These are phyloP conservation scores for Sitta europaea DNA, from an alignment of 2,113 vertebrate species.

Conservation along the genomic window DNA sequence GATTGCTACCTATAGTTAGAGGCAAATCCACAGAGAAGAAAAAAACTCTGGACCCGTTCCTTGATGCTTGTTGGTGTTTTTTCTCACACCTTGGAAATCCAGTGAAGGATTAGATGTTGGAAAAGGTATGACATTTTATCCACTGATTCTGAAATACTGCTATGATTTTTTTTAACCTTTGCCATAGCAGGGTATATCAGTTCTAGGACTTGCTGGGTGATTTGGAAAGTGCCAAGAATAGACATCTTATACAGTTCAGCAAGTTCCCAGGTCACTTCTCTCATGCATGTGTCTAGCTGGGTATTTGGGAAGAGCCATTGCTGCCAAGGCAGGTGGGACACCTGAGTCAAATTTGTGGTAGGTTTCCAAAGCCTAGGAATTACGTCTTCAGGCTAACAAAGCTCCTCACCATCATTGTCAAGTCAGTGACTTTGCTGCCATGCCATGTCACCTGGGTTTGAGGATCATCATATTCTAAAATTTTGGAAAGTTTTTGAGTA, in stretches of 20 bases:
- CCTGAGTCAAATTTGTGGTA: not conserved
- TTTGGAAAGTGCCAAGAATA: not conserved
- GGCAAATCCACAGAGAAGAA: not conserved
- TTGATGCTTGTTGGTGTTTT: not conserved
- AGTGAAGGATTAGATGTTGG: not conserved
- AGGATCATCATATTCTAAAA: not conserved
- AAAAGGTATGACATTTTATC: not conserved
- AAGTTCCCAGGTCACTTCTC: not conserved
- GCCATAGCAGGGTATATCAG: not conserved
- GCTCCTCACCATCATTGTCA: not conserved
- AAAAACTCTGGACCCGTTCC: not conserved
- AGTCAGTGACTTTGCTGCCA: not conserved
- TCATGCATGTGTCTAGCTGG: fast-evolving
- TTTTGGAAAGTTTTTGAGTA: not conserved
- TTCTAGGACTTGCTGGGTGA: not conserved
- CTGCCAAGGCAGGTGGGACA: not conserved
- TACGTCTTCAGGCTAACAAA: not conserved
- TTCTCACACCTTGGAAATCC: not conserved
- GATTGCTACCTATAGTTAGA: not conserved
- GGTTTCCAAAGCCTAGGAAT: not conserved
- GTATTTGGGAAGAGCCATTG: not conserved
- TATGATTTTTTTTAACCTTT: not conserved
- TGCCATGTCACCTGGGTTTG: not conserved
- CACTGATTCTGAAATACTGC: not conserved
- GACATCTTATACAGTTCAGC: not conserved